These are phyloP conservation scores for Notoglanidium macrostoma DNA, from an alignment of 2,797 vertebrate species.

Conservation along the genomic window DNA sequence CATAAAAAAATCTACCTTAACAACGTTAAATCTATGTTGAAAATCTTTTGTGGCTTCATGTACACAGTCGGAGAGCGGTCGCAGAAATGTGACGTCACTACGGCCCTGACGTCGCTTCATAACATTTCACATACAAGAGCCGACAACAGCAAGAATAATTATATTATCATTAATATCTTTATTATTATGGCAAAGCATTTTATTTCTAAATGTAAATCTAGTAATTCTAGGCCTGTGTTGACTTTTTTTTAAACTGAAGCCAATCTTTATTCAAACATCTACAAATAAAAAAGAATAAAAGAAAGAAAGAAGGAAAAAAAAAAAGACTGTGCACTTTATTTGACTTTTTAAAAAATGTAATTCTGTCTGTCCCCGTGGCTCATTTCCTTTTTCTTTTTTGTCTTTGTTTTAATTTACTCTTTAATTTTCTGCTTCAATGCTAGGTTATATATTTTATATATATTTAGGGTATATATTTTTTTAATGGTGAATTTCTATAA, in stretches of 20 bases:
- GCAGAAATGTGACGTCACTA: conserved; percentile 73
- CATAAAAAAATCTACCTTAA: neutral
- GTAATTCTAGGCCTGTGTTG: neutral
- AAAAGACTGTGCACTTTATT: too few relatives aligned
- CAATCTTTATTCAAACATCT: neutral
- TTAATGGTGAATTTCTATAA: neutral
- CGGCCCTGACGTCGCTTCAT: neutral
- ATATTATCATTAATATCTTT: neutral
- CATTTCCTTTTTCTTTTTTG: neutral
- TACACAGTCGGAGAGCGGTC: conserved; percentile 69
- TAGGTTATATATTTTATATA: neutral
- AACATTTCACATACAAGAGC: neutral
- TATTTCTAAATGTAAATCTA: neutral
- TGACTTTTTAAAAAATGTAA: neutral
- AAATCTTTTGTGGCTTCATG: conserved; percentile 48
- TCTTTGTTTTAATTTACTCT: neutral
- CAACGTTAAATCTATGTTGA: conserved; percentile 56
- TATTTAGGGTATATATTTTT: too few relatives aligned
- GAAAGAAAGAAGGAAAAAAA: too few relatives aligned
- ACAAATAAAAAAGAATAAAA: neutral
- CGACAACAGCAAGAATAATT: neutral
- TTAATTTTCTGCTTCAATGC: neutral
- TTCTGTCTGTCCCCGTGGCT: neutral
- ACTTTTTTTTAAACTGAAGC: neutral
- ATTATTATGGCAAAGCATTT: neutral